These are phyloP conservation scores for Ptilonorhynchus violaceus DNA, from an alignment of 2,113 vertebrate species.

Conservation along the genomic window DNA sequence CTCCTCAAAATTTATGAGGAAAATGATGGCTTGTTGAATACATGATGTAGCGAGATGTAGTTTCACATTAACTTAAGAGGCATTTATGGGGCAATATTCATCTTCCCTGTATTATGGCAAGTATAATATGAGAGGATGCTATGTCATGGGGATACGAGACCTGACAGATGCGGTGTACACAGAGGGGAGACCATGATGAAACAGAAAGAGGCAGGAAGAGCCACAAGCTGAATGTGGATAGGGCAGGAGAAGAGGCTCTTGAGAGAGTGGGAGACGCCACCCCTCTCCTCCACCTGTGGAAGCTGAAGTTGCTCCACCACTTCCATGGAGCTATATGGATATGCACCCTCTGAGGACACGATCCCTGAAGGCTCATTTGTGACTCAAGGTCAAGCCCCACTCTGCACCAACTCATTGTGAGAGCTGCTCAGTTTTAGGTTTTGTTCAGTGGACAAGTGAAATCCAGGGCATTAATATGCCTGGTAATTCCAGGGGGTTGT, in stretches of 20 bases:
- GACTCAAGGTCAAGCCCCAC: neutral
- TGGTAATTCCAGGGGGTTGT: neutral
- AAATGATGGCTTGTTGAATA: constrained; percentile 70
- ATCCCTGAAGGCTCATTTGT: neutral
- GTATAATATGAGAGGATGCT: constrained; percentile 54
- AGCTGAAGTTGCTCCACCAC: neutral
- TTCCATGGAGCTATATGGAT: neutral
- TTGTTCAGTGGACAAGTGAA: neutral
- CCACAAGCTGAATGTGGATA: neutral
- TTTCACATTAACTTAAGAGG: constrained; percentile 74
- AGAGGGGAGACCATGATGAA: neutral
- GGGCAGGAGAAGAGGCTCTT: neutral
- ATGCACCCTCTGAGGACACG: neutral
- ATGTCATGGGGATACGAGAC: constrained; percentile 39
- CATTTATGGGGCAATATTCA: constrained; percentile 72
- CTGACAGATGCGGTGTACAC: neutral
- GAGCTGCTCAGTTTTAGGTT: neutral
- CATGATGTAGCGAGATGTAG: constrained; percentile 67
- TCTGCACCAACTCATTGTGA: neutral
- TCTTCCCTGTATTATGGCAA: constrained; percentile 59
- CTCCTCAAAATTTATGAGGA: constrained; percentile 70
- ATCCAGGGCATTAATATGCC: neutral
- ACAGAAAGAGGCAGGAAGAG: neutral
- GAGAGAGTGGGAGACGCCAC: neutral
- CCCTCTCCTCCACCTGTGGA: neutral